Conservation (phyloP, 2,797 vertebrate genomes). For the Ambastaia sidthimunki region DNA sequence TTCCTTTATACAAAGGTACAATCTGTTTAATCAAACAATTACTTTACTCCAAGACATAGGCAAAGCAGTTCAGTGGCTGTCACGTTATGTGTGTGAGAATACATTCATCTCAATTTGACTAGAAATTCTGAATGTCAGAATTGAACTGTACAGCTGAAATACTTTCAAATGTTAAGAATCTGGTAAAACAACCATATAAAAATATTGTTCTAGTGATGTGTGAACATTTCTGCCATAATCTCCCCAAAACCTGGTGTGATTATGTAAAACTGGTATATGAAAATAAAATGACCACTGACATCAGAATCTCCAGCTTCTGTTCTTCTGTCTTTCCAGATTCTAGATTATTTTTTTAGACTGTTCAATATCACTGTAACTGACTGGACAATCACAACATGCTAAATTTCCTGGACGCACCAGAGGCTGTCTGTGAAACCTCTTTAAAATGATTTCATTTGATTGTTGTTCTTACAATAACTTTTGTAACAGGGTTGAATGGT, state of each 20-base stretch:
- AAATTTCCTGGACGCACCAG: too few relatives aligned
- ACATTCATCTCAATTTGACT: background rate
- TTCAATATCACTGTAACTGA: too few relatives aligned
- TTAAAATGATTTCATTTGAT: too few relatives aligned
- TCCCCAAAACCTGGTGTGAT: slow-evolving; percentile 50
- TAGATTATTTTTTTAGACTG: background rate
- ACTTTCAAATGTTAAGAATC: slow-evolving; percentile 16
- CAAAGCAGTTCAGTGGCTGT: background rate
- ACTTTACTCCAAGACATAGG: background rate
- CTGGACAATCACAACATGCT: too few relatives aligned
- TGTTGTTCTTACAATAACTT: too few relatives aligned
- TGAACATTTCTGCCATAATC: too few relatives aligned
- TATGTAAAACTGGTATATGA: slow-evolving; percentile 44
- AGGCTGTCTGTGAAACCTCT: too few relatives aligned
- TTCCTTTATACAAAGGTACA: background rate
- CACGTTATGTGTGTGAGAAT: background rate
- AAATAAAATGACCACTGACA: slow-evolving; percentile 57
- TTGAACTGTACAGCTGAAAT: slow-evolving; percentile 5
- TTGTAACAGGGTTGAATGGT: too few relatives aligned
- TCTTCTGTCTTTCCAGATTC: background rate
- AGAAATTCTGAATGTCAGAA: slow-evolving; percentile 24
- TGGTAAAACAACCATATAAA: slow-evolving; percentile 20
- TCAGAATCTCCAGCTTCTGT: background rate
- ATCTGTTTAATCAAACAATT: background rate
- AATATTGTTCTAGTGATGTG: slow-evolving; percentile 22